These are phyloP conservation scores for Ips typographus DNA, from an alignment of 1,140 invertebrate species.

Conservation along the genomic window DNA sequence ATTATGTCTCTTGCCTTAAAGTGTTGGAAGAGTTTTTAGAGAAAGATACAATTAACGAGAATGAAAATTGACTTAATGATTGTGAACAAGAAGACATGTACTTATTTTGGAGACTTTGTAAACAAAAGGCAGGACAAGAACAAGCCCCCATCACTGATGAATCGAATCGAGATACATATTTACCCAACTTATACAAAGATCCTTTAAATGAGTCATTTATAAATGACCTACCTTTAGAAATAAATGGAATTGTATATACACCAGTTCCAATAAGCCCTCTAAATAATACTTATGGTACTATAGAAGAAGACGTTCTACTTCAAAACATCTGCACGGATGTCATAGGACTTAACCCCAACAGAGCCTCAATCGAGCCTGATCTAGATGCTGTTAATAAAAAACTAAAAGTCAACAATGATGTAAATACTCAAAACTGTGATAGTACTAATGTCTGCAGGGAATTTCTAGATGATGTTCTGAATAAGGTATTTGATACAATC, in stretches of 20 bases:
- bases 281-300: too few species aligned
- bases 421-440: too few species aligned
- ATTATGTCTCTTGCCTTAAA: background rate
- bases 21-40: constrained; percentile 1
- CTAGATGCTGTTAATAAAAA: too few species aligned
- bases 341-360: too few species aligned
- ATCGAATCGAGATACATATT: background rate
- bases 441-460: too few species aligned
- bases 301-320: too few species aligned
- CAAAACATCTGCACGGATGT: too few species aligned
- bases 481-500: too few species aligned
- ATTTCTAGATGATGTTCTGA: too few species aligned
- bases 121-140: background rate
- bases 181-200: background rate
- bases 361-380: too few species aligned
- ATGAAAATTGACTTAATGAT: background rate
- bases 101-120: constrained; percentile 8
- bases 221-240: constrained; percentile 7
- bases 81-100: background rate
- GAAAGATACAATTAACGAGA: background rate
- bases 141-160: background rate
- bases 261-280: too few species aligned
- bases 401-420: too few species aligned
- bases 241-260: constrained; percentile 5
- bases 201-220: constrained; percentile 2